Evolutionary conservation across 1,140 invertebrate genomes (phyloP).

Genomic region (Matsumurasca onukii): DNA sequence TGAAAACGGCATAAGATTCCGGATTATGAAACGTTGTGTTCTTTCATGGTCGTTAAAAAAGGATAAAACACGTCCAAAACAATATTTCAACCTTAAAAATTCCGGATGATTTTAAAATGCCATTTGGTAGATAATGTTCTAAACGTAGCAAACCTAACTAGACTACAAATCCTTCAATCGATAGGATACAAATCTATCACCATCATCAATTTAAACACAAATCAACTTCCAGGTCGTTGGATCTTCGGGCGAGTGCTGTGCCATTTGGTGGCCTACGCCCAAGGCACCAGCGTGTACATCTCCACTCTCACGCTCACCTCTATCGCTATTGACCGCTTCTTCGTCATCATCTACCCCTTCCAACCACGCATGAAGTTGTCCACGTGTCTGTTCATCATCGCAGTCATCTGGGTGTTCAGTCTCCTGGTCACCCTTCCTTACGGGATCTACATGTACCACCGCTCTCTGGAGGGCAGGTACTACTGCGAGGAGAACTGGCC

Average conservation of each 20-base stretch:
- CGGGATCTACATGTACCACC: slow-evolving; percentile 76
- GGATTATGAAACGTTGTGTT: too few relatives aligned
- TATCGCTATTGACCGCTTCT: slow-evolving; percentile 94
- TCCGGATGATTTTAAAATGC: too few relatives aligned
- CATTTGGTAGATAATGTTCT: too few relatives aligned
- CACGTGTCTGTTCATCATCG: slow-evolving; percentile 80
- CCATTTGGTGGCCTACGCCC: slow-evolving; percentile 89
- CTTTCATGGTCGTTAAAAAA: too few relatives aligned
- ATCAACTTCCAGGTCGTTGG: slow-evolving; percentile 62
- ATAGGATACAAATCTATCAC: too few relatives aligned
- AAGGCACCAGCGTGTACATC: slow-evolving; percentile 93
- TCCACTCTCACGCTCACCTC: slow-evolving; percentile 94
- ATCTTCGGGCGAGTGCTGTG: slow-evolving; percentile 86
- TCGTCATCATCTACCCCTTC: slow-evolving; percentile 97
- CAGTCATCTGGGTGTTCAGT: slow-evolving; percentile 88
- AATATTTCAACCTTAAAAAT: too few relatives aligned
- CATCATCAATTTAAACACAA: too few relatives aligned
- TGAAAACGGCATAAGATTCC: too few relatives aligned
- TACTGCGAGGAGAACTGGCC: slow-evolving; percentile 92
- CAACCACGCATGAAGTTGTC: slow-evolving; percentile 85
- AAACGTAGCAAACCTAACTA: too few relatives aligned
- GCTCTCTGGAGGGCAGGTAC: slow-evolving; percentile 52
- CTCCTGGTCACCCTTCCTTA: slow-evolving; percentile 88
- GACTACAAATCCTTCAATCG: too few relatives aligned
- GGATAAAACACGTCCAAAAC: too few relatives aligned